Conservation (phyloP, 2,888 invertebrate genomes). For the Andrena trimmerana region DNA sequence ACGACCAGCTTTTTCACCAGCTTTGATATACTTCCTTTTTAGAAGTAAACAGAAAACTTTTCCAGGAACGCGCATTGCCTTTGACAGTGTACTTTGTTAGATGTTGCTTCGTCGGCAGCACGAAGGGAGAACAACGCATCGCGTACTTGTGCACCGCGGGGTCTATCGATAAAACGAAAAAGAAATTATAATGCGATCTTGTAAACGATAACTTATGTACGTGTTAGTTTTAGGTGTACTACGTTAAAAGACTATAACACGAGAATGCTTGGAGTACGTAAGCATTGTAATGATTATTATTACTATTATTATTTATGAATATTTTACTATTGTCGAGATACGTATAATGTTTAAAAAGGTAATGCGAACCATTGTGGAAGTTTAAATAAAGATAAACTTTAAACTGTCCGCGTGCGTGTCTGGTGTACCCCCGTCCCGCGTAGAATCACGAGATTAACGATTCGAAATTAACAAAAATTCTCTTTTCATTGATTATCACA, state of each 20-base stretch:
- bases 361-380: conserved; percentile 68
- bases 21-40: conserved; percentile 58
- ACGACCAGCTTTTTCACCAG: conserved; percentile 57
- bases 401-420: conserved; percentile 15
- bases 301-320: conserved; percentile 84
- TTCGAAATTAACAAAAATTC: conserved; percentile 8
- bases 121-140: conserved; percentile 4
- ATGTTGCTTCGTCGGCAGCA: conserved; percentile 17
- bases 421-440: not conserved
- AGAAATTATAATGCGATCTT: conserved; percentile 32
- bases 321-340: conserved; percentile 81
- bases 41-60: conserved; percentile 33
- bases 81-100: conserved; percentile 27
- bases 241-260: conserved; percentile 80
- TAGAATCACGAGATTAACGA: no score
- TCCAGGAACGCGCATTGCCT: conserved; percentile 65
- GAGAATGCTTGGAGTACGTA: conserved; percentile 79
- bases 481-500: conserved; percentile 73
- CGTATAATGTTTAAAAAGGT: conserved; percentile 77
- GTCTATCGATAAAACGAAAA: not conserved
- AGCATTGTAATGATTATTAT: conserved; percentile 78
- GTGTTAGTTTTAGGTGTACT: conserved; percentile 81
- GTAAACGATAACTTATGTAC: conserved; percentile 77
- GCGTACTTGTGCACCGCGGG: conserved; percentile 1
- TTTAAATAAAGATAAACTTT: conserved; percentile 72